These are phyloP conservation scores for Micrastur ruficollis DNA, from an alignment of 2,797 vertebrate genomes.

Conservation along the genomic window DNA sequence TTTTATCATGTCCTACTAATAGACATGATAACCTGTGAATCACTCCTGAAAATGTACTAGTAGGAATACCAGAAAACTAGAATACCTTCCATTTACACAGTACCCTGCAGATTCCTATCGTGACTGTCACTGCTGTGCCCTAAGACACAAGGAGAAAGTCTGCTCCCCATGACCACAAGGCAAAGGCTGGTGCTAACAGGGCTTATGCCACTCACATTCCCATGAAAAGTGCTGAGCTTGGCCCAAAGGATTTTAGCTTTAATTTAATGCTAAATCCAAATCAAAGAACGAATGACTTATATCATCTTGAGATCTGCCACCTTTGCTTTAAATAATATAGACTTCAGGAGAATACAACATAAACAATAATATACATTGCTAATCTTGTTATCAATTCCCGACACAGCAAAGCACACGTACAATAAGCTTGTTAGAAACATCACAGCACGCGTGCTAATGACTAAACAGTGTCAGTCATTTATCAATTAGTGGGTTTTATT, in stretches of 20 bases:
- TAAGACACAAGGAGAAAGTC: neutral
- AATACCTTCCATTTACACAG: neutral
- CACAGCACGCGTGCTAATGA: neutral
- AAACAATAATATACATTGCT: neutral
- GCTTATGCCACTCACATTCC: neutral
- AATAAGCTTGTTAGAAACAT: neutral
- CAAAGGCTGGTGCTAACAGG: rapidly evolving
- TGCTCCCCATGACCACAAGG: neutral
- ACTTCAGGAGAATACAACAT: neutral
- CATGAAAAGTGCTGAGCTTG: rapidly evolving
- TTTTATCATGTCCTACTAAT: neutral
- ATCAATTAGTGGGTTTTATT: neutral
- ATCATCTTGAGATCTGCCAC: neutral
- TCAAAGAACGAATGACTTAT: neutral
- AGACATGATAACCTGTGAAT: neutral
- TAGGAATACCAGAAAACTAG: neutral
- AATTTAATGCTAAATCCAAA: neutral
- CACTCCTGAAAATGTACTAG: neutral
- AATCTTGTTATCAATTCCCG: neutral
- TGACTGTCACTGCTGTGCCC: neutral
- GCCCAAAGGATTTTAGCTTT: neutral
- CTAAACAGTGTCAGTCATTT: neutral
- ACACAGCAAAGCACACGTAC: neutral
- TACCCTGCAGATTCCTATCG: neutral
- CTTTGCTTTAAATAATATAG: neutral